Base-by-base conservation (phyloP, 2,797 vertebrate species). In the Vireo griseus region DNA sequence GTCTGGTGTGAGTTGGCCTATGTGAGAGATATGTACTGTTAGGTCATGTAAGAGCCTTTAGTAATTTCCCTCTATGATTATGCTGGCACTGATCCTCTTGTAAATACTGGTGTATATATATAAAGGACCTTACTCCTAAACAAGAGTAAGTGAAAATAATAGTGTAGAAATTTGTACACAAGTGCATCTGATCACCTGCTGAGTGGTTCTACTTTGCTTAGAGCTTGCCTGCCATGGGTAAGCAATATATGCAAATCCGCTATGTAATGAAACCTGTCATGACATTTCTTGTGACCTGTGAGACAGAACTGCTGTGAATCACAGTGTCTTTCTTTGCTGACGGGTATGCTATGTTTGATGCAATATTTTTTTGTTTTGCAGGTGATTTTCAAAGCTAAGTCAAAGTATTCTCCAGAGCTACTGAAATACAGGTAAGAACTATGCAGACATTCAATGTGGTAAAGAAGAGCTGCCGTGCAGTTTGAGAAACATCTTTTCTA, bases 301-400 rank as follows among this genome's bases (percentile, higher is more conserved):
- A 86, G 67, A 37, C 48, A 79, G 22, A n/a, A 93, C 62, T 78
- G 40, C 57, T 67, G 74, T 4, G 2, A 62, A 78, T 88, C 39
- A 37, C 20, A 25, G 16, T 2, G 3, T 82, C 51, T 88, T 83
- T 86, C 31, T 82, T 68, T 79, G 63, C 42, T 73, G 72, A 48
- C 4, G 8, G 44, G 29, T 31, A 13, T 44, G 35, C 29, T 45
- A 14, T 45, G 26, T 74, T 75, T 94, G 75, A 94, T 86, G 74
- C 58, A 71, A 20, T 91, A 33, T 88, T 91, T 92, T 96, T 81
- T 82, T 93, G 40, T 94, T 92, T 97, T 95, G 50, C 98, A 99
- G 99, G 99, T 99, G 84, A 98, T 99, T 97, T 99, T 99, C 97
- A 99, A 99, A 97, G 99, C 99, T 44, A 99, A 99, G 97, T 99